Base-by-base conservation (phyloP, 2,797 vertebrate genomes). In the Tiaroga cobitis region DNA sequence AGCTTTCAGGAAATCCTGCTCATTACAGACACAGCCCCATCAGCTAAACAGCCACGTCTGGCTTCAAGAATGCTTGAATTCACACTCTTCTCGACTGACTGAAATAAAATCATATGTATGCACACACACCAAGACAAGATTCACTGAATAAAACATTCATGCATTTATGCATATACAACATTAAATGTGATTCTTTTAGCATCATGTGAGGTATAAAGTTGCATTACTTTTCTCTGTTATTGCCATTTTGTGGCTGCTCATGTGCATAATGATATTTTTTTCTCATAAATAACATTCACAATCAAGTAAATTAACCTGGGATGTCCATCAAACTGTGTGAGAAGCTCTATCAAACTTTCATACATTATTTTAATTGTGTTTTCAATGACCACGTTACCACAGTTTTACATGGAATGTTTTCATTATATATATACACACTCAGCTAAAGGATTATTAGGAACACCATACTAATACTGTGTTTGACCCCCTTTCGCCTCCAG, bases 1-100 rank as follows among this genome's bases (percentile, higher is more conserved):
- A 73, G 39, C 13, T 0, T 72, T 74, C 69, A 83, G 81, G 81
- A 83, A 83, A 83, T 75, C 81, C 81, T 75, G 70, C 41, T 75
- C 46, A 39, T 68, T 51, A 34, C 29, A 49, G 8, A 26, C 78
- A 85, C 59, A 26, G 65, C 34, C 77, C 11, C 74, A 16, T 16
- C 74, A 8, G 10, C 63, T 65, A 65, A 63, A 75, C 9, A 16
- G 8, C 1, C 67, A 81, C 21, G 7, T 34, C 61, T 49, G 18
- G 19, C 32, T n/a, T 8, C 61, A 63, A 65, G 8, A 61, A 63
- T 24, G 34, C 24, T 41, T 21, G 1, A 63, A 43, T 19, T 72
- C 68, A 16, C 26, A 67, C 19, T 43, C n/a, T 8, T n/a, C 24
- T 10, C 9, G 11, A 34, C 46, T 8, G 19, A 59, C 51, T 77